Evolutionary conservation across 2,888 invertebrate species (phyloP), one percentile per base, ranked within the genome.

Genomic region (Nineta flava): DNA sequence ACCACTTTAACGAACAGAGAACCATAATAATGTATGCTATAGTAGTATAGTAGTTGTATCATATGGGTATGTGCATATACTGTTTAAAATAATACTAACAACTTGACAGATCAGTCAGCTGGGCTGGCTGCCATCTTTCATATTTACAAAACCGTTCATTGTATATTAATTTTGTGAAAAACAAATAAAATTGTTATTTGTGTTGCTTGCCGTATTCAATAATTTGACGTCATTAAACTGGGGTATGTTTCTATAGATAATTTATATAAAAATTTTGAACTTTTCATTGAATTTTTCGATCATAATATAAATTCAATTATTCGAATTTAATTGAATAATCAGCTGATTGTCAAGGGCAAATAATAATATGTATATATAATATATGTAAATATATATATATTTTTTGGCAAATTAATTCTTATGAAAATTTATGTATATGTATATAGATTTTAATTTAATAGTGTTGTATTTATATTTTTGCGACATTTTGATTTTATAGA

Each of bases 21-120:
- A 26, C 26, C 26, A 26, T 26, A 3, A 26, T 26, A 26, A 26
- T 26, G 7, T 26, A 26, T 26, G 26, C 26, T 7, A 26, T 2
- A 26, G 26, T 26, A 2, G 26, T 26, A 26, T 26, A 5, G 7
- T 26, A 26, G 26, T 26, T 3, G 26, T 26, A 26, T 26, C 26
- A 26, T 26, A 26, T 19, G 5, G 2, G 7, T 26, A 26, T 26
- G 26, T 26, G 19, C 19, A 19, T 19, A 26, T 26, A 26, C 26
- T 19, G 19, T 19, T 4, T 19, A 19, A n/a, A 35, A 38, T 15
- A 38, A 13, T 13, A 38, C 19, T 54, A 55, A 53, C 53, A 52
- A 54, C 52, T 56, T 59, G 59, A 58, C 58, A 60, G 58, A 57
- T 59, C 42, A 46, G 59, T 60, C 59, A 57, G 58, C 56, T 57